Conservation (phyloP, 2,113 vertebrate species). For the Stegastes partitus region DNA sequence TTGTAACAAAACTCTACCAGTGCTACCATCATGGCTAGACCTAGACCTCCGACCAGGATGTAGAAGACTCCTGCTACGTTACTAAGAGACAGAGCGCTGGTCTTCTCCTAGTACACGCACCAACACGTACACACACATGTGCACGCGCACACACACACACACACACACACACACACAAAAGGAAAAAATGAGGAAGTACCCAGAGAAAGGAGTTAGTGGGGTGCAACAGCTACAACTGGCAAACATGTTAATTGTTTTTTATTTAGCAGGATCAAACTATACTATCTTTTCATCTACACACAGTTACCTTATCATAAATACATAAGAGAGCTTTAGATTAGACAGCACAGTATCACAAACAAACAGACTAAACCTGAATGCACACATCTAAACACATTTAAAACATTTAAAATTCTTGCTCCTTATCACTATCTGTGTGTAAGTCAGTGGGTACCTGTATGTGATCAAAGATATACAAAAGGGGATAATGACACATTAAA, state of each 20-base stretch:
- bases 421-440: not conserved
- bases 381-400: slow-evolving; percentile 2
- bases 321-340: not conserved
- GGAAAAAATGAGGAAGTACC: slow-evolving; percentile 57
- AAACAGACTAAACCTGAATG: too few relatives aligned
- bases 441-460: not conserved
- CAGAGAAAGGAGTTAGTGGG: slow-evolving; percentile 26
- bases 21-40: slow-evolving; percentile 98
- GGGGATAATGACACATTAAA: too few relatives aligned
- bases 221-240: not conserved
- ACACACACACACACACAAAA: not conserved
- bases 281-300: not conserved
- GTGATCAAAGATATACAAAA: not conserved
- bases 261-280: slow-evolving; percentile 2
- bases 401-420: not conserved
- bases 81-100: slow-evolving; percentile 97
- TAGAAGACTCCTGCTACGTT: slow-evolving; percentile 99
- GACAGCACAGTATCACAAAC: not conserved
- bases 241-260: not conserved
- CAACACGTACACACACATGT: slow-evolving; percentile 9
- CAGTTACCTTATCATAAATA: not conserved
- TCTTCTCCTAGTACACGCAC: slow-evolving; percentile 90
- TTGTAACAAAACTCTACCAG: slow-evolving; percentile 99
- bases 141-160: slow-evolving; percentile 16
- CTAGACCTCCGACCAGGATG: slow-evolving; percentile 98